phyloP scores from a whole-genome alignment of 2,113 vertebrate genomes.

The Antechinus stuartii region DNA sequence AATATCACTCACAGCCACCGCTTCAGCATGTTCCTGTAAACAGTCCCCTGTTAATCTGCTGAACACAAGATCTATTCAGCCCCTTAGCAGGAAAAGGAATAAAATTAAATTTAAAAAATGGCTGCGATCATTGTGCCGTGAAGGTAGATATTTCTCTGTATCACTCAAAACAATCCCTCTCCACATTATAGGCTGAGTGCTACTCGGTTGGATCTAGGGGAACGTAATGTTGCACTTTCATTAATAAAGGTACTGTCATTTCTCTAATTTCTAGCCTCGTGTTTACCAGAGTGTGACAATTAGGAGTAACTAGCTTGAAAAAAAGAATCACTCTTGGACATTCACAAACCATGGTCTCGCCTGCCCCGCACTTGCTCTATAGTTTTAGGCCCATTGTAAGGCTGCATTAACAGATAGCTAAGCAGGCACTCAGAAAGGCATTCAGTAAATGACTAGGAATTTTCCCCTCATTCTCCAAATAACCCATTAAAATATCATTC shows the following conservation, averaged over 20 bases:
- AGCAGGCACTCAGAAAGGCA: conserved; percentile 51
- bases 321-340: conserved; percentile 36
- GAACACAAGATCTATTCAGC: conserved; percentile 59
- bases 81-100: conserved; percentile 62
- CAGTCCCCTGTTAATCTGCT: conserved; percentile 70
- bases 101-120: conserved; percentile 31
- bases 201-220: conserved; percentile 45
- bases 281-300: conserved; percentile 47
- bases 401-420: conserved; percentile 68
- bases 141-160: conserved; percentile 31
- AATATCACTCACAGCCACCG: conserved; percentile 58
- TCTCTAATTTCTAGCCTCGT: conserved; percentile 46
- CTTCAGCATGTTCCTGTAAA: conserved; percentile 62
- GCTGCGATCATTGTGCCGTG: conserved; percentile 15
- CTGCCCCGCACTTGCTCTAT: not conserved
- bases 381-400: conserved; percentile 56
- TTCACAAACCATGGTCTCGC: not conserved
- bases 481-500: conserved; percentile 54
- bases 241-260: conserved; percentile 21
- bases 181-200: conserved; percentile 31
- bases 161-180: conserved; percentile 53
- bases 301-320: conserved; percentile 57
- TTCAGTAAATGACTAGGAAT: conserved; percentile 36
- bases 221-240: conserved; percentile 51
- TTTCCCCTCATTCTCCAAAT: conserved; percentile 23